A percentile compares a stretch with the other conserved stretches of the same genome.
These are phyloP conservation scores for Bombyx huttoni DNA, from an alignment of 2,888 invertebrate species.

Conservation along the genomic window DNA sequence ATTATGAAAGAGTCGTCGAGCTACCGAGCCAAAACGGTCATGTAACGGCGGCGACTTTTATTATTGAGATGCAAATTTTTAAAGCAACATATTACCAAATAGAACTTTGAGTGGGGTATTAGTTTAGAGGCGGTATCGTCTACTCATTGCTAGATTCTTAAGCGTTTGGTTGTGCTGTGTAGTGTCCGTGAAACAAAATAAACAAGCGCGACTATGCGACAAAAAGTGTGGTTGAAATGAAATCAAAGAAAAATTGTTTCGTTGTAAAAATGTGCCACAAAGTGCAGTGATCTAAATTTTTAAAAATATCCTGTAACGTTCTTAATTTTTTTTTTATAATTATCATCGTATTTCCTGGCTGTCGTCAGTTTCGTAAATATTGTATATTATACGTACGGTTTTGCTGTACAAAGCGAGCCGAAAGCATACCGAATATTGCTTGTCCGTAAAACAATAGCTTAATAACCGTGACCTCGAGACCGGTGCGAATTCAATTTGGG, in stretches of 20 bases:
- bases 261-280: too few species aligned
- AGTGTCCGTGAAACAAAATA: neutral
- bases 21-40: conserved; percentile 1
- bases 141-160: neutral
- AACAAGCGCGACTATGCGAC: too few species aligned
- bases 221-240: too few species aligned
- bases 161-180: neutral
- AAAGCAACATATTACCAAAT: neutral
- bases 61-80: conserved; percentile 2
- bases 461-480: conserved; percentile 1
- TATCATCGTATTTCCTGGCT: neutral
- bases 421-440: neutral
- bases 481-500: neutral
- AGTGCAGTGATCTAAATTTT: too few species aligned
- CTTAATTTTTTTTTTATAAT: neutral
- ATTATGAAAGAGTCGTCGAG: neutral
- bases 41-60: neutral
- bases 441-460: neutral
- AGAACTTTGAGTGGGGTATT: neutral
- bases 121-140: neutral
- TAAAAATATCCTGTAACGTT: too few species aligned
- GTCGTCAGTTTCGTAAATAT: neutral
- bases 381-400: neutral
- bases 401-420: neutral
- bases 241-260: too few species aligned